A percentile compares a stretch with the other conserved stretches of the same genome.
Evolutionary conservation across 2,888 invertebrate species (phyloP).

Genomic region (Polydrusus cervinus): DNA sequence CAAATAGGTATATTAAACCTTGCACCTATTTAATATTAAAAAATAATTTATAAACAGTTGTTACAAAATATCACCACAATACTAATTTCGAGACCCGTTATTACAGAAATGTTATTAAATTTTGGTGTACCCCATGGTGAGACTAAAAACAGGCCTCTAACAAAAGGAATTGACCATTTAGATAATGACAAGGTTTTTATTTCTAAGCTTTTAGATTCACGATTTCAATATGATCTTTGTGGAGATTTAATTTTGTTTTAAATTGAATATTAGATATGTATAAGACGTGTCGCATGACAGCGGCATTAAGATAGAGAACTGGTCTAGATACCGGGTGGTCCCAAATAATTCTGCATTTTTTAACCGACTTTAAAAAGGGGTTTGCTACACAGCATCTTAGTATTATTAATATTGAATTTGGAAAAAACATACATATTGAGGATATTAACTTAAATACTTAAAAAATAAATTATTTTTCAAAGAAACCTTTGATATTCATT

Average conservation of each 20-base stretch:
- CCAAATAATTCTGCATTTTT: not conserved
- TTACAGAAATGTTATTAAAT: conserved; percentile 41
- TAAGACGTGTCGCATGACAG: conserved; percentile 21
- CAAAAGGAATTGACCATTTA: conserved; percentile 43
- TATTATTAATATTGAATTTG: too few species aligned
- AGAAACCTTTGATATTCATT: too few species aligned
- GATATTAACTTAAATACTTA: too few species aligned
- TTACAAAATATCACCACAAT: conserved; percentile 31
- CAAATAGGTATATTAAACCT: not conserved
- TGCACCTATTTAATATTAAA: conserved; percentile 10
- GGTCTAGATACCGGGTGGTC: conserved; percentile 6
- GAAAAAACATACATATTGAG: too few species aligned
- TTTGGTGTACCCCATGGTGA: conserved; percentile 40
- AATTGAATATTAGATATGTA: conserved; percentile 31
- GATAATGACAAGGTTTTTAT: conserved; percentile 44
- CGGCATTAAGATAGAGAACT: conserved; percentile 5
- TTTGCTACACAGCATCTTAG: too few species aligned
- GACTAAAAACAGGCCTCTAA: conserved; percentile 28
- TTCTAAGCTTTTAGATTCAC: conserved; percentile 41
- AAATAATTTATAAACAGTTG: conserved; percentile 16
- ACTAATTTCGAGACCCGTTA: conserved; percentile 24
- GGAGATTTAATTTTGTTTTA: conserved; percentile 40
- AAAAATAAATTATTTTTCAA: too few species aligned
- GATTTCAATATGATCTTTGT: conserved; percentile 42
- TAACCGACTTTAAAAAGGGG: too few species aligned